Evolutionary conservation across 2,113 vertebrate genomes (phyloP).

Genomic region (Oryzias javanicus): DNA sequence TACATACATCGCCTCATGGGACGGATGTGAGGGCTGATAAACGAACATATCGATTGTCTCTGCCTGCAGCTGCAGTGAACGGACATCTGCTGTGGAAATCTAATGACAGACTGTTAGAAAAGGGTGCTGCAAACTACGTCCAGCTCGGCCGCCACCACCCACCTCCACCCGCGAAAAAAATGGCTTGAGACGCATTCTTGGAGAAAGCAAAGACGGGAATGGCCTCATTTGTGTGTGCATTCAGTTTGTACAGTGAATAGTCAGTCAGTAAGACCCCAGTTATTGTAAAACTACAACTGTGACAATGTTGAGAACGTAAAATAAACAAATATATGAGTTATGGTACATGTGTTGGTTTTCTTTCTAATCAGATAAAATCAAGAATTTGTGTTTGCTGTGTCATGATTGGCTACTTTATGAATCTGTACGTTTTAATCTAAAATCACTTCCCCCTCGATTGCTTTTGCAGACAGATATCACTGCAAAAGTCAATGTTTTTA

Average conservation of each 20-base stretch:
- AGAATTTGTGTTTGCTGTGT: not conserved
- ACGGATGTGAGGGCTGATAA: conserved; percentile 43
- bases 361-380: not conserved
- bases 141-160: conserved; percentile 47
- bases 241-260: conserved; percentile 88
- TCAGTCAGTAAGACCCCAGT: conserved; percentile 85
- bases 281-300: conserved; percentile 95
- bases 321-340: conserved; percentile 88
- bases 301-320: conserved; percentile 91
- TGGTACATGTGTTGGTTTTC: conserved; percentile 58
- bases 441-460: too few species aligned
- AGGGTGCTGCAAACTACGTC: conserved; percentile 70
- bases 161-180: conserved; percentile 14
- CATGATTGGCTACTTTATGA: too few species aligned
- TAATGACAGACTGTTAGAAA: conserved; percentile 80
- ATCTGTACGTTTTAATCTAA: too few species aligned
- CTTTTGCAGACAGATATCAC: too few species aligned
- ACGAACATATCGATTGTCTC: conserved; percentile 73
- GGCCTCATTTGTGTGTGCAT: conserved; percentile 89
- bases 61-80: conserved; percentile 72
- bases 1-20: conserved; percentile 70
- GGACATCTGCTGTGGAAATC: conserved; percentile 77
- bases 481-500: too few species aligned
- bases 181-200: conserved; percentile 75
- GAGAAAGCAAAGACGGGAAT: conserved; percentile 76